Evolutionary conservation across 2,888 invertebrate genomes (phyloP).

Genomic region (Phytoseiulus persimilis): DNA sequence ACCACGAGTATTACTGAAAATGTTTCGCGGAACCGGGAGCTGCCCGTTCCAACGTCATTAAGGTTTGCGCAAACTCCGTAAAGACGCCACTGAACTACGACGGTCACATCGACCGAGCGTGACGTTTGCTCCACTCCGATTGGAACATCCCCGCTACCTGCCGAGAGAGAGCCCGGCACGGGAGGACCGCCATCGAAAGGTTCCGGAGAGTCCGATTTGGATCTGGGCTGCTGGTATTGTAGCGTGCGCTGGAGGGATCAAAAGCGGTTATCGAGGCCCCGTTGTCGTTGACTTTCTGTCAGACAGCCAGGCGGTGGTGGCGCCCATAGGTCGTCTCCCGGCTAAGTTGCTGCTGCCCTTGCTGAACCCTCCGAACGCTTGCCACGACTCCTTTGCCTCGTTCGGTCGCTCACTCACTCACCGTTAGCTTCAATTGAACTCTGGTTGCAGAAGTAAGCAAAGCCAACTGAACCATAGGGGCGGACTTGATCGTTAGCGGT

Average conservation of each 20-base stretch:
- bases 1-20: not conserved
- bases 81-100: not conserved
- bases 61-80: not conserved
- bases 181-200: not conserved
- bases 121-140: not conserved
- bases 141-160: too few species aligned
- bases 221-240: not conserved
- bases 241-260: not conserved
- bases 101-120: not conserved
- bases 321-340: not conserved
- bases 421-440: not conserved
- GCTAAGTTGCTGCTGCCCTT: not conserved
- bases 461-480: slow-evolving; percentile 26
- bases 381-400: not conserved
- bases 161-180: too few species aligned
- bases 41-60: not conserved
- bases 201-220: not conserved
- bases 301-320: not conserved
- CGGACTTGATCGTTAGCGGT: slow-evolving; percentile 37
- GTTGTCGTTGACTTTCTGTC: not conserved
- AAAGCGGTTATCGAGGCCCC: not conserved
- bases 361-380: not conserved
- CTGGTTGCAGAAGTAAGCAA: not conserved
- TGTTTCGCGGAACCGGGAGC: not conserved
- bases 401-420: not conserved